A percentile compares a stretch with the other conserved stretches of the same genome.
Conservation (phyloP, 2,113 vertebrate species). For the Centropus bengalensis region DNA sequence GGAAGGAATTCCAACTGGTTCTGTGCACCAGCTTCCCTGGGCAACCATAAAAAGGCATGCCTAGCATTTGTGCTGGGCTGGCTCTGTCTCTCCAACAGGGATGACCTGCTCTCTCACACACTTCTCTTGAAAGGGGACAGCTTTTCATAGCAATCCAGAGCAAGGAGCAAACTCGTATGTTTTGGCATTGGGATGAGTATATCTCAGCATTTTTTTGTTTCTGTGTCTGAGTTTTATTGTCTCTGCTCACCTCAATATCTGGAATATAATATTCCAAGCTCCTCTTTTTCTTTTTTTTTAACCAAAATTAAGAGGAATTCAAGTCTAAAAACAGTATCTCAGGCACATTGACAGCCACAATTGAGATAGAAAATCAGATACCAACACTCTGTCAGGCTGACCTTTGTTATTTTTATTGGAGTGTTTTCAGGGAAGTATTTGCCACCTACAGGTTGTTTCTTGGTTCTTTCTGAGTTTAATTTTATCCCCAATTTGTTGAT, state of each 20-base stretch:
- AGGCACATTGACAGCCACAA: background rate
- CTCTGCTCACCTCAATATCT: background rate
- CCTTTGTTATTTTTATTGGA: background rate
- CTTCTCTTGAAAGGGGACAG: background rate
- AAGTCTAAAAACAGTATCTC: background rate
- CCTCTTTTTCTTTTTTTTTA: background rate
- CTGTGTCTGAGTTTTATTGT: background rate
- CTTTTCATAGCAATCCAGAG: background rate
- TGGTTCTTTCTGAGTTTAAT: background rate
- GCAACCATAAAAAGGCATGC: background rate
- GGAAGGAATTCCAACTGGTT: background rate
- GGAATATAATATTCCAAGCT: background rate
- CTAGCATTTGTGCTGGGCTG: background rate
- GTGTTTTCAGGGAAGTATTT: background rate
- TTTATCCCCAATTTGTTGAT: background rate
- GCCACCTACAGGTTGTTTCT: background rate
- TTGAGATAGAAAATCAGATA: background rate
- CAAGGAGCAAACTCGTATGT: background rate
- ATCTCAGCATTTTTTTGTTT: background rate
- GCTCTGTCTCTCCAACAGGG: background rate
- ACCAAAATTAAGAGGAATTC: background rate
- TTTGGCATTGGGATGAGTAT: background rate
- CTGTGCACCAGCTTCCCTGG: background rate
- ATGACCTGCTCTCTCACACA: fast-evolving
- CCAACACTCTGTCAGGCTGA: background rate